Evolutionary conservation across 1,140 invertebrate genomes (phyloP), one percentile per base, ranked within the genome.

Genomic region (Hyposmocoma kahamanoa): DNA sequence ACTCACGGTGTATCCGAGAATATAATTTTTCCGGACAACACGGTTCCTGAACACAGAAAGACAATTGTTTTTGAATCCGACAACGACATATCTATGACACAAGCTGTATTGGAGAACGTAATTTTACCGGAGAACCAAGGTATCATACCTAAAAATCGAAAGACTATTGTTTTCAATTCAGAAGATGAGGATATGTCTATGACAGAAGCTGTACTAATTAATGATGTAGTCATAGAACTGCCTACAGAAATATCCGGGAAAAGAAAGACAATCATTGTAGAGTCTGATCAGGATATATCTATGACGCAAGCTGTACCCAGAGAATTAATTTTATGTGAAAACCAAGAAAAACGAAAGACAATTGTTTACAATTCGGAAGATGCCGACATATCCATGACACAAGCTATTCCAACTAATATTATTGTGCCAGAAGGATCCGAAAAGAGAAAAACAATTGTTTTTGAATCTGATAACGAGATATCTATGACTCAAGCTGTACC

Each of bases 31-130:
- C 2, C 8, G 11, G 13, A 36, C 1, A 15, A 36, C 3, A 17
- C 32, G 1, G 10, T 8, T 2, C 10, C 18, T 2, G 10, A 36
- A 17, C 19, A 42, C 11, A 17, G 52, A 28, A 56, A 59, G 18
- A 62, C 59, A 21, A 64, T 62, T 34, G 50, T 68, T 4, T 71
- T 50, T 54, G 59, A 63, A 15, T 50, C 62, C 24, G 59, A 63
- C 10, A 34, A 38, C 20, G 56, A 42, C 18, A 66, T 74, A 11
- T 77, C 68, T n/a, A 59, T 72, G 1, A 68, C 72, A 22, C 61
- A 65, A 42, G 60, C 61, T 22, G 18, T 74, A 42, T 59, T 58
- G 1, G 20, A 55, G 21, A 62, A 68, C 53, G 42, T 65, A 41
- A 21, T 59, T 44, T 21, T 41, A 10, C 24, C 24, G 13, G 32